Evolutionary conservation across 2,888 invertebrate species (phyloP).

Genomic region (Nemotelus pantherinus): DNA sequence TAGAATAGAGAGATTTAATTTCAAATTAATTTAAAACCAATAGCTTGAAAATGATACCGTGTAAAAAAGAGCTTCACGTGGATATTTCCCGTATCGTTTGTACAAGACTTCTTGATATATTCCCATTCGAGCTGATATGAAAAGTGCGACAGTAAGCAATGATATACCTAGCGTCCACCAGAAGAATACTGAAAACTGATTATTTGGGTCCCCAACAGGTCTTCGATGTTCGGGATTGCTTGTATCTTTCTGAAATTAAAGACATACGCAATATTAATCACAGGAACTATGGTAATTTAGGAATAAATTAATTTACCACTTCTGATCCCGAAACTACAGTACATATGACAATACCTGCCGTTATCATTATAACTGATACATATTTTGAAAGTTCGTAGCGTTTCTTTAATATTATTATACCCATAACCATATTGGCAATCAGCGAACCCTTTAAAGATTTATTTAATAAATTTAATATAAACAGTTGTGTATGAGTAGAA

Average conservation of each 20-base stretch:
- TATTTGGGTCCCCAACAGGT: constrained; percentile 38
- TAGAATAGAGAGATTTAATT: constrained; percentile 63
- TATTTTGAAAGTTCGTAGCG: constrained; percentile 86
- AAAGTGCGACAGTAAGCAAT: constrained; percentile 85
- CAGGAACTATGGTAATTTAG: constrained; percentile 43
- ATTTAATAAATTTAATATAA: constrained; percentile 53
- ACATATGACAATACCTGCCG: constrained; percentile 89
- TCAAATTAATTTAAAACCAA: constrained; percentile 30
- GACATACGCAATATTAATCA: not conserved
- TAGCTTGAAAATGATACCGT: constrained; percentile 67
- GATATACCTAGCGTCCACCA: constrained; percentile 80
- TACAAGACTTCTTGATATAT: constrained; percentile 92
- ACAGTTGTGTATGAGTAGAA: not conserved
- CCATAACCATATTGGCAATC: constrained; percentile 96
- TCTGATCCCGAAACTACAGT: constrained; percentile 86
- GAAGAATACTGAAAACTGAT: constrained; percentile 63
- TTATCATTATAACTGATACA: constrained; percentile 90
- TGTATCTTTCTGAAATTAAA: constrained; percentile 65
- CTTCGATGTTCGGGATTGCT: constrained; percentile 68
- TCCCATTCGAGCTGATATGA: constrained; percentile 95
- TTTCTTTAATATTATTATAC: constrained; percentile 87
- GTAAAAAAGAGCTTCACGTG: constrained; percentile 86
- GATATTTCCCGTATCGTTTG: constrained; percentile 87
- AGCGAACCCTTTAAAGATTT: constrained; percentile 78
- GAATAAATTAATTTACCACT: constrained; percentile 62